phyloP scores from a whole-genome alignment of 2,113 vertebrate species.

The Dicentrarchus labrax region DNA sequence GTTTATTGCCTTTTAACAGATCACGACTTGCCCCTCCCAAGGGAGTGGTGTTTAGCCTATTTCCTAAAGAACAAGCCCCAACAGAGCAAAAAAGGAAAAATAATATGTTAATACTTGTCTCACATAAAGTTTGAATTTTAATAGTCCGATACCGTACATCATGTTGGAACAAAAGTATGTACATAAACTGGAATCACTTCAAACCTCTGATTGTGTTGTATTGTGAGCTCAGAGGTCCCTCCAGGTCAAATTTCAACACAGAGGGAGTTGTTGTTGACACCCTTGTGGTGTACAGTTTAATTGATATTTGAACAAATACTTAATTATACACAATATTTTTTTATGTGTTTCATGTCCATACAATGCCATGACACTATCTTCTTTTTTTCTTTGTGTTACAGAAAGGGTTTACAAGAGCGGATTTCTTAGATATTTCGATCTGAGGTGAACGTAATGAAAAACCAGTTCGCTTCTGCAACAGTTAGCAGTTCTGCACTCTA shows the following conservation, averaged over 20 bases:
- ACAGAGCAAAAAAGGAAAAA: slow-evolving; percentile 65
- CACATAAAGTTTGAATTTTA: not conserved
- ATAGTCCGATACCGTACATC: not conserved
- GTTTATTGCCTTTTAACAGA: slow-evolving; percentile 37
- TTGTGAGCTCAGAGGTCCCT: not conserved
- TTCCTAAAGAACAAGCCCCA: slow-evolving; percentile 71
- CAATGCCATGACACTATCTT: not conserved
- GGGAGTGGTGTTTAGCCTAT: slow-evolving; percentile 49
- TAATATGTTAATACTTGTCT: slow-evolving; percentile 1
- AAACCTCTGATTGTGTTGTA: not conserved
- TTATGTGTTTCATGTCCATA: not conserved
- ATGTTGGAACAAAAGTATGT: not conserved
- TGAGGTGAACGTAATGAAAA: slow-evolving; percentile 39
- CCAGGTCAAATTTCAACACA: not conserved
- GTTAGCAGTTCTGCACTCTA: slow-evolving; percentile 2
- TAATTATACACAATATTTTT: not conserved
- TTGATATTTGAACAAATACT: not conserved
- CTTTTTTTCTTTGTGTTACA: slow-evolving; percentile 73
- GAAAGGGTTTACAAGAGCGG: slow-evolving; percentile 72
- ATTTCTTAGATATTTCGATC: slow-evolving; percentile 53
- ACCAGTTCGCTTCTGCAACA: slow-evolving; percentile 19
- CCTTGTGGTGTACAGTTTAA: not conserved
- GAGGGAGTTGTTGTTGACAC: not conserved
- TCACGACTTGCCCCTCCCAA: slow-evolving; percentile 60
- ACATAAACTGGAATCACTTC: not conserved